phyloP scores from a whole-genome alignment of 2,888 invertebrate genomes.

The Troides helena region DNA sequence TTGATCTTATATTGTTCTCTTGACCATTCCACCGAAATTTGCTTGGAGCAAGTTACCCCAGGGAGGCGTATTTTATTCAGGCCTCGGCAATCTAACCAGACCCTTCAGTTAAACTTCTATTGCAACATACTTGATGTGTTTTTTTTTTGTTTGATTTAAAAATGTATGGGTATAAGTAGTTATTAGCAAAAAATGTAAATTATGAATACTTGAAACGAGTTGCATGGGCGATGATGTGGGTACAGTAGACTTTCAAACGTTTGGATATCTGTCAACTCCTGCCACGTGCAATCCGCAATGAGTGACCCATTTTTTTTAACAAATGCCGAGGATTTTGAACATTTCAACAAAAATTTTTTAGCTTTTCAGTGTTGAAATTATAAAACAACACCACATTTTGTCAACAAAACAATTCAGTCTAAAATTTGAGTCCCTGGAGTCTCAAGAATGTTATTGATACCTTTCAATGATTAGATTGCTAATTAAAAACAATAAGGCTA shows the following conservation, averaged over 20 bases:
- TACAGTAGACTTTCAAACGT: slow-evolving; percentile 17
- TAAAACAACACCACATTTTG: not conserved
- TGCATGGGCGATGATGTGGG: slow-evolving; percentile 8
- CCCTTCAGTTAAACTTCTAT: slow-evolving; percentile 34
- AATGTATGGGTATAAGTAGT: not conserved
- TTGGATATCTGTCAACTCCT: slow-evolving; percentile 47
- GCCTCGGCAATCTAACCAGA: slow-evolving; percentile 36
- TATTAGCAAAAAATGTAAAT: slow-evolving; percentile 4
- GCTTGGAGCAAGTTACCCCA: slow-evolving; percentile 47
- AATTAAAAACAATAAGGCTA: too few species aligned
- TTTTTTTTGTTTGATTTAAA: not conserved
- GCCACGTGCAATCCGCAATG: slow-evolving; percentile 40
- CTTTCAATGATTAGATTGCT: too few species aligned
- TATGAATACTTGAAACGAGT: not conserved
- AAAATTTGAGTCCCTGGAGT: too few species aligned
- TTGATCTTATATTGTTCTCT: slow-evolving; percentile 66
- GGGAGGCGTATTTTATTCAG: slow-evolving; percentile 56
- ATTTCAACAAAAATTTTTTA: not conserved
- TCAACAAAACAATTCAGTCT: too few species aligned
- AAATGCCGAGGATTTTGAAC: not conserved
- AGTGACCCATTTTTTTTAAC: slow-evolving; percentile 16
- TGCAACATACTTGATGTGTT: slow-evolving; percentile 11
- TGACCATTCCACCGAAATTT: slow-evolving; percentile 61
- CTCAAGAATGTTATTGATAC: too few species aligned
- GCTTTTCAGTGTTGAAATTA: not conserved